phyloP scores from a whole-genome alignment of 2,113 vertebrate species.

The Bufo bufo region DNA sequence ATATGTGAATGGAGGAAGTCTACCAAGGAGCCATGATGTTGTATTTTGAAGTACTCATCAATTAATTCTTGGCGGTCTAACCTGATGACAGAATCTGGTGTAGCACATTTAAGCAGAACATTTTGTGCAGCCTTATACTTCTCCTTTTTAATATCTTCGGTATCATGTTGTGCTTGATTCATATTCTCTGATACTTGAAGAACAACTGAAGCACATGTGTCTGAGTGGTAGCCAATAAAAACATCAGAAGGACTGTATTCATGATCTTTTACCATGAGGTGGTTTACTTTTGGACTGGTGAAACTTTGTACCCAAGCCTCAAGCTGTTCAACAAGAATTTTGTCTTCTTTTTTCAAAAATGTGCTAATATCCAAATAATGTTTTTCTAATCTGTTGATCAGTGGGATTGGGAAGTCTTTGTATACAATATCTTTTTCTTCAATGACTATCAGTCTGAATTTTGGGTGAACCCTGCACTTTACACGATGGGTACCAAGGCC shows the following conservation, averaged over 20 bases:
- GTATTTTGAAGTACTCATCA: constrained; percentile 75
- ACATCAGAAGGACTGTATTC: constrained; percentile 78
- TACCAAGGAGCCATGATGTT: constrained; percentile 80
- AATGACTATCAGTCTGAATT: constrained; percentile 89
- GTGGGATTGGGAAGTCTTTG: constrained; percentile 88
- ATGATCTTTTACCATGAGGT: constrained; percentile 61
- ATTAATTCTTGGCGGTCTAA: constrained; percentile 69
- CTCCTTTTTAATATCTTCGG: constrained; percentile 63
- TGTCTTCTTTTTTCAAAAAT: constrained; percentile 78
- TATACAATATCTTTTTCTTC: constrained; percentile 93
- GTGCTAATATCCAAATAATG: constrained; percentile 91
- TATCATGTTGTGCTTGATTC: neutral
- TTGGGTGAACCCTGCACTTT: constrained; percentile 90
- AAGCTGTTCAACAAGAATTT: constrained; percentile 71
- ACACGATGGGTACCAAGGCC: constrained; percentile 95
- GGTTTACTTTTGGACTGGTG: constrained; percentile 53
- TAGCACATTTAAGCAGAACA: constrained; percentile 84
- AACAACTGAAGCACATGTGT: constrained; percentile 87
- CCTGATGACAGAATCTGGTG: constrained; percentile 88
- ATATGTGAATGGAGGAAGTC: constrained; percentile 79
- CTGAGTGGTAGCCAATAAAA: constrained; percentile 90
- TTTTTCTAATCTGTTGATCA: constrained; percentile 97
- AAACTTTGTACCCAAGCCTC: constrained; percentile 79
- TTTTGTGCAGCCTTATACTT: constrained; percentile 71
- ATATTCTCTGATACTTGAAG: constrained; percentile 77